Conservation (phyloP, 2,797 vertebrate species). For the Lophius americanus region DNA sequence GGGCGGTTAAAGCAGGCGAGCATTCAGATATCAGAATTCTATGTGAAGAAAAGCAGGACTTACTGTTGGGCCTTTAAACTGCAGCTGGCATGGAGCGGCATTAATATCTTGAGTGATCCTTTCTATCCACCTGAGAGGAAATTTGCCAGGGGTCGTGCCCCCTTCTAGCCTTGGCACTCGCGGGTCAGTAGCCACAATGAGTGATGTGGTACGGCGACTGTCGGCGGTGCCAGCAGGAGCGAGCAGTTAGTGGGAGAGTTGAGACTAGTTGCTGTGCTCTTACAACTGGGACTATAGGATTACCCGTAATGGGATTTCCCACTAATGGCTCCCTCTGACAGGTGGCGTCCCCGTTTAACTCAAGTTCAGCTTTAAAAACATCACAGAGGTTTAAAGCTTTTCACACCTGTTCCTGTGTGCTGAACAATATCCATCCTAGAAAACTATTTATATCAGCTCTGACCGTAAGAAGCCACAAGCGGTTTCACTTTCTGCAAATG, state of each 20-base stretch:
- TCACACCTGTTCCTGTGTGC: background rate
- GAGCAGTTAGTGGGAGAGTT: slow-evolving; percentile 18
- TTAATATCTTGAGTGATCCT: slow-evolving; percentile 52
- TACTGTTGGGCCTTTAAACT: slow-evolving; percentile 60
- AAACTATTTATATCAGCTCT: no score
- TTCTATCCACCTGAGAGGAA: slow-evolving; percentile 52
- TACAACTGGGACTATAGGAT: slow-evolving; percentile 63
- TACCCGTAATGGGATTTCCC: slow-evolving; percentile 81
- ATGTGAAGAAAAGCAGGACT: slow-evolving; percentile 43
- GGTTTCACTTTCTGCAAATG: no score
- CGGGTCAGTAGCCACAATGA: slow-evolving; percentile 39
- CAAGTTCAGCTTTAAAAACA: slow-evolving; percentile 69
- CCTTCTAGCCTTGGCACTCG: slow-evolving; percentile 48
- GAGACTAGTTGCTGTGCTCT: slow-evolving; percentile 29
- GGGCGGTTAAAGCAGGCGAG: background rate
- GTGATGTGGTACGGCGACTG: slow-evolving; percentile 24
- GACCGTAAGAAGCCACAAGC: background rate
- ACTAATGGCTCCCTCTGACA: slow-evolving; percentile 70
- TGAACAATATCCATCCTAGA: slow-evolving; percentile 7
- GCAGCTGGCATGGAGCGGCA: slow-evolving; percentile 72
- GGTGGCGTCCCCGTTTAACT: slow-evolving; percentile 77
- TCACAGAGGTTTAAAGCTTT: slow-evolving; percentile 38
- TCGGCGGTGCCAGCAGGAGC: slow-evolving; percentile 25
- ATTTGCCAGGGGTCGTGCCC: slow-evolving; percentile 61
- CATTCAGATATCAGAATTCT: background rate